Conservation (phyloP, 53 echinoderm and acorn worm genomes). For the Stichopus horrens region DNA sequence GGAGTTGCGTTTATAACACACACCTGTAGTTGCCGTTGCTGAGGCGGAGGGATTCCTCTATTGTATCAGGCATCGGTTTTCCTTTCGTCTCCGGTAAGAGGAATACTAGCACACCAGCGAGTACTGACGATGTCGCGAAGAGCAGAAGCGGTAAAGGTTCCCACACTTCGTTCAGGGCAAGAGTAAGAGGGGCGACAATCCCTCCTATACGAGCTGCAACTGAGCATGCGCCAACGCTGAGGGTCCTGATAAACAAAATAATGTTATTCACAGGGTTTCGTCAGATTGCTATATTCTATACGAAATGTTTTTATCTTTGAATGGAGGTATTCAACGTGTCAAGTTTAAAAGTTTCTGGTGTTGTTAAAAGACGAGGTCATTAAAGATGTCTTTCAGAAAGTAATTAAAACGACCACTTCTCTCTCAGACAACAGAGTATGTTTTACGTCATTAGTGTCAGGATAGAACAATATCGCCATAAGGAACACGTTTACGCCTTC, state of each 20-base stretch:
- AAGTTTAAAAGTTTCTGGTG: no score
- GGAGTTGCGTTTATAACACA: background rate
- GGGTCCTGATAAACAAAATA: background rate
- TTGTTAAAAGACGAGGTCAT: no score
- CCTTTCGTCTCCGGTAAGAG: constrained; percentile 19
- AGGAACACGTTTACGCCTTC: no score
- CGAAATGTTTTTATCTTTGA: no score
- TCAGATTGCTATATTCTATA: no score
- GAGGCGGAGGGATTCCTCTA: constrained; percentile 13
- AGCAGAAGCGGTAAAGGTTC: constrained; percentile 13
- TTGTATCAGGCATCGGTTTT: constrained; percentile 26
- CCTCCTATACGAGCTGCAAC: constrained; percentile 33
- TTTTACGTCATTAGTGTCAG: no score
- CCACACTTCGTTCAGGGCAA: background rate
- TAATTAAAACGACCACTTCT: no score
- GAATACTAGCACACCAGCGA: constrained; percentile 14
- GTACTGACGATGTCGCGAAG: constrained; percentile 2
- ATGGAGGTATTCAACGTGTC: no score
- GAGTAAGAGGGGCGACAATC: constrained; percentile 3
- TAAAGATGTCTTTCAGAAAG: no score
- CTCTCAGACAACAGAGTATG: no score
- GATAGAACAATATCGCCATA: no score
- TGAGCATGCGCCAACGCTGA: constrained; percentile 20
- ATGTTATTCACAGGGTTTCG: background rate
- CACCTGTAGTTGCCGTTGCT: background rate